phyloP scores from a whole-genome alignment of 2,888 invertebrate species.

The Nasonovia ribisnigri region DNA sequence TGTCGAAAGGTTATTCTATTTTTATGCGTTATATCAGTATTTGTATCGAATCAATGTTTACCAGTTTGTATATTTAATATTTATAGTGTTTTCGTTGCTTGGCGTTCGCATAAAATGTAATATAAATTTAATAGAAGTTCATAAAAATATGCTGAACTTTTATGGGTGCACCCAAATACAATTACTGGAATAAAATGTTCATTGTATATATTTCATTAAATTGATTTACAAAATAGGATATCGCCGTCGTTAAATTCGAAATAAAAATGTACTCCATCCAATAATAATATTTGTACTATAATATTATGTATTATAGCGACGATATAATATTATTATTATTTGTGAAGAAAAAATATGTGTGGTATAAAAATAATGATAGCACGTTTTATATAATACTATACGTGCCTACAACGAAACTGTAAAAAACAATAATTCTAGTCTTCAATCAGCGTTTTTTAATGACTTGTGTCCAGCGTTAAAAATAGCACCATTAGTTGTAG shows the following conservation, averaged over 20 bases:
- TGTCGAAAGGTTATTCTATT: neutral
- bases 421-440: neutral
- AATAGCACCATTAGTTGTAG: neutral
- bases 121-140: conserved; percentile 19
- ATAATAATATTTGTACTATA: neutral
- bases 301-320: neutral
- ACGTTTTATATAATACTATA: neutral
- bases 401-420: neutral
- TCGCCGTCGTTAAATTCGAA: neutral
- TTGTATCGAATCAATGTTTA: conserved; percentile 14
- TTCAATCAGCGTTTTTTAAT: neutral
- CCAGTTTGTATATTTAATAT: neutral
- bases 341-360: neutral
- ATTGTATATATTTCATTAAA: neutral
- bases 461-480: neutral
- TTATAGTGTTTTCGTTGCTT: neutral
- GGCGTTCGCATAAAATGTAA: neutral
- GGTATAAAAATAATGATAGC: neutral
- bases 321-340: neutral
- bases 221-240: neutral
- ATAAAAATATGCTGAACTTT: conserved; percentile 10
- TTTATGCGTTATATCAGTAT: neutral
- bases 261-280: neutral
- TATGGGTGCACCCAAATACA: neutral
- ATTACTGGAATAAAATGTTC: neutral